Evolutionary conservation across 2,113 vertebrate genomes (phyloP), one percentile per base, ranked within the genome.

Genomic region (Sturnus vulgaris): DNA sequence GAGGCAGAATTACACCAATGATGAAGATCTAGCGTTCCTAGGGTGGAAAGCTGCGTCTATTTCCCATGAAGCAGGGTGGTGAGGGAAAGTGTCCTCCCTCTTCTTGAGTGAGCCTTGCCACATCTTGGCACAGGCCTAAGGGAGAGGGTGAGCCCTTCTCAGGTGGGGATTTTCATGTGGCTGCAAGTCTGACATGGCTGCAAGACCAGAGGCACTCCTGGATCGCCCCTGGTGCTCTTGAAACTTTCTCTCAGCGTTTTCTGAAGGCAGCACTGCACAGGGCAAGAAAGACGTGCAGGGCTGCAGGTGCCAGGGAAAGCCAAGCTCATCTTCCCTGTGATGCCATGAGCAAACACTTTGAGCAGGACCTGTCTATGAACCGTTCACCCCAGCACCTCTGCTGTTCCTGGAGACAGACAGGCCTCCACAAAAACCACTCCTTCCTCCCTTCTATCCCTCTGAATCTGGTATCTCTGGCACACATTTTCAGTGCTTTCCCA

Each of bases 131-230:
- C 7, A 25, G 12, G 21, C 37, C 12, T 64, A 12, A 55, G 7
- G 3, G 15, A 5, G 3, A 81, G 13, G 12, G 12, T 52, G n/a
- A 69, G 22, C 10, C 31, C 31, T 78, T 69, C 46, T 85, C 27
- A 63, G 12, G 6, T 2, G 5, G 66, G 5, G 4, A 0, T 1
- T 72, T 92, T 64, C 42, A 3, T 0, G 12, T 1, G 2, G 13
- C 47, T 85, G 22, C 15, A 60, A 72, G 31, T n/a, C 42, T 72
- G 49, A 47, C 47, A 12, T 28, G 63, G 15, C 42, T 24, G 10
- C 5, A 2, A 57, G 39, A 31, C 15, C 52, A 12, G 46, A 52
- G 56, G 10, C 53, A 28, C 27, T 55, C 59, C 63, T 47, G 33
- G 39, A 47, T 25, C 68, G 6, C 17, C 39, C 66, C 31, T 16